phyloP scores from a whole-genome alignment of 2,888 invertebrate genomes.

The Chirona hameri region DNA sequence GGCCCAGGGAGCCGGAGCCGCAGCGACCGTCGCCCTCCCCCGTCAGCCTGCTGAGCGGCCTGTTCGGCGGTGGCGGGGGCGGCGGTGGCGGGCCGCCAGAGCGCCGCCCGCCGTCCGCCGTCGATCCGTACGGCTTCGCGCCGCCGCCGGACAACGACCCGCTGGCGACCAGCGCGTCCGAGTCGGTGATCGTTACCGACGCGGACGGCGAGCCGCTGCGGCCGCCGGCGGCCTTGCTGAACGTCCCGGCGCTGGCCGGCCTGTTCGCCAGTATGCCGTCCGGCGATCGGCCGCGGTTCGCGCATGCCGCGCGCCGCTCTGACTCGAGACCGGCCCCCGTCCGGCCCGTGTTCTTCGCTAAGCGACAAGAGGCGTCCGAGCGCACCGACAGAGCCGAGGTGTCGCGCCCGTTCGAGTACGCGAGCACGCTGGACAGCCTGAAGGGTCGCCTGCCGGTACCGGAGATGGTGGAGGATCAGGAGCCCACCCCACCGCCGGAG shows the following conservation, averaged over 20 bases:
- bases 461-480: background rate
- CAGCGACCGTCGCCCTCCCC: background rate
- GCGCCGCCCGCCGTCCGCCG: background rate
- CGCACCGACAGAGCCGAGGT: background rate
- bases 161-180: background rate
- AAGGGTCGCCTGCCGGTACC: background rate
- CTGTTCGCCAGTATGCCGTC: background rate
- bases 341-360: constrained; percentile 4
- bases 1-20: background rate
- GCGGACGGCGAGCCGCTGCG: constrained; percentile 1
- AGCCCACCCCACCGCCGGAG: background rate
- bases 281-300: background rate
- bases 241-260: constrained; percentile 5
- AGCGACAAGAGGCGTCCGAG: background rate
- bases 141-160: background rate
- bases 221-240: background rate
- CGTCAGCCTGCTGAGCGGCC: background rate
- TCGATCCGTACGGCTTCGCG: constrained; percentile 14
- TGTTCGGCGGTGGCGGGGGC: constrained; percentile 8
- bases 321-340: background rate
- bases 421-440: background rate
- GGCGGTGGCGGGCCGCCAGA: background rate
- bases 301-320: background rate
- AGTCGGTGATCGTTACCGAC: background rate
- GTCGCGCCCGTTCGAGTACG: constrained; percentile 13